phyloP scores from a whole-genome alignment of 2,113 vertebrate genomes.

The Dicrurus megarhynchus region DNA sequence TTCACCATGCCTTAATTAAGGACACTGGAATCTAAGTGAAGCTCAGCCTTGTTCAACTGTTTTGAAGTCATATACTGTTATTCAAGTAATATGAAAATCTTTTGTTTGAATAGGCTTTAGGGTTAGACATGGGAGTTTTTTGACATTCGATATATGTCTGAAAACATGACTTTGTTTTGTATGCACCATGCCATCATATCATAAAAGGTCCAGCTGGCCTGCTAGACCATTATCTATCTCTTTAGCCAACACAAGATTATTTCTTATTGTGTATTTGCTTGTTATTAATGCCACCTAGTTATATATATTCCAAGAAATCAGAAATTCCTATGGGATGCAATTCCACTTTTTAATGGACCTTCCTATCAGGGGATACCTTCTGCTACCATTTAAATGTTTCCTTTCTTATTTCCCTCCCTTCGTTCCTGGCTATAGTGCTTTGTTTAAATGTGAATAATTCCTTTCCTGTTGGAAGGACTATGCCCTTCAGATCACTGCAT shows the following conservation, averaged over 20 bases:
- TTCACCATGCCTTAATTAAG: background rate
- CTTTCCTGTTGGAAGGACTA: background rate
- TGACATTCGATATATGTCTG: background rate
- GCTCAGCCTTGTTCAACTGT: background rate
- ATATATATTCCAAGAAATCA: conserved; percentile 6
- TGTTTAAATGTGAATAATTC: conserved; percentile 50
- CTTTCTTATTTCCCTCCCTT: conserved; percentile 38
- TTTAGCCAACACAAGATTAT: conserved; percentile 15
- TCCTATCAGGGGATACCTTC: conserved; percentile 36
- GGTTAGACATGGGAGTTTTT: background rate
- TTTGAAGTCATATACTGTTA: background rate
- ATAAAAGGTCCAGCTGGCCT: background rate
- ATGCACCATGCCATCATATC: background rate
- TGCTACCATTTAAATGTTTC: conserved; percentile 30
- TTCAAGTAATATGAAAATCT: background rate
- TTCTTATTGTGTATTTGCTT: conserved; percentile 5
- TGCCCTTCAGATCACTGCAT: conserved; percentile 31
- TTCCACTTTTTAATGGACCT: conserved; percentile 40
- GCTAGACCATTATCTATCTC: background rate
- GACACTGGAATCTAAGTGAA: background rate
- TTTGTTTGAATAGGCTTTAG: background rate
- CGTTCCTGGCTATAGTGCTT: background rate
- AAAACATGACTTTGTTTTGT: background rate
- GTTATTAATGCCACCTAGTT: conserved; percentile 3
- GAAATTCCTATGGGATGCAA: conserved; percentile 18